Base-by-base conservation (phyloP, 2,113 vertebrate genomes). In the Danionella cerebrum region DNA sequence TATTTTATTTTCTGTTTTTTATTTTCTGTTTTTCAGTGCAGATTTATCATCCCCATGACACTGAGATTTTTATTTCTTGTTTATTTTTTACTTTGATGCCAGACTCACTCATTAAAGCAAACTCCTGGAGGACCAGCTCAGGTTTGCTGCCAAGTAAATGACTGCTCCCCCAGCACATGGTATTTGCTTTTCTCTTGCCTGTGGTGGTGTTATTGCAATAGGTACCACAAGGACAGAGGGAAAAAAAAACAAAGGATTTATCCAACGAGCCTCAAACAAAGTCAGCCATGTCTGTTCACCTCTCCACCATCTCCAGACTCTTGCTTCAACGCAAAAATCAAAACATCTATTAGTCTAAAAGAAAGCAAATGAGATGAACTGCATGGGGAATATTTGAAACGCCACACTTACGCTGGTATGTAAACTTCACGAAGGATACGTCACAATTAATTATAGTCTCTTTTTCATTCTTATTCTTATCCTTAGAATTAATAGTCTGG, bases 241-340 rank as follows among this genome's bases (percentile, higher is more conserved):
- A n/a, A n/a, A n/a, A 71, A 71, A 39, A 67, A 67, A 41, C 64
- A 64, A 58, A 67, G 35, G 64, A 70, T 75, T 75, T 71, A 69
- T 75, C 69, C 64, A 71, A 71, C 57, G 64, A 67, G 69, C 64
- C 67, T 71, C 69, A 70, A 75, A 75, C 64, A 57, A 21, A 70
- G 42, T 55, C 31, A 25, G 41, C 55, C 38, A 47, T 63, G 31
- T 38, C 21, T 18, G 39, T 57, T 57, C 63, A 51, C 21, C 62
- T 55, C 35, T 63, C 44, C 31, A 25, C 44, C 11, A 65, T 69
- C 50, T 45, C 53, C 14, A 38, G 53, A 39, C 41, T 35, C 45
- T 27, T 55, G 21, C 65, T 52, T 33, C 22, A 47, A 18, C 52
- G 54, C 6, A 55, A 38, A 60, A 53, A 66, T 11, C 36, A 44